A percentile compares a stretch with the other conserved stretches of the same genome.
These are phyloP conservation scores for Stenolophus ochropezus DNA, from an alignment of 2,888 invertebrate species.

Conservation along the genomic window DNA sequence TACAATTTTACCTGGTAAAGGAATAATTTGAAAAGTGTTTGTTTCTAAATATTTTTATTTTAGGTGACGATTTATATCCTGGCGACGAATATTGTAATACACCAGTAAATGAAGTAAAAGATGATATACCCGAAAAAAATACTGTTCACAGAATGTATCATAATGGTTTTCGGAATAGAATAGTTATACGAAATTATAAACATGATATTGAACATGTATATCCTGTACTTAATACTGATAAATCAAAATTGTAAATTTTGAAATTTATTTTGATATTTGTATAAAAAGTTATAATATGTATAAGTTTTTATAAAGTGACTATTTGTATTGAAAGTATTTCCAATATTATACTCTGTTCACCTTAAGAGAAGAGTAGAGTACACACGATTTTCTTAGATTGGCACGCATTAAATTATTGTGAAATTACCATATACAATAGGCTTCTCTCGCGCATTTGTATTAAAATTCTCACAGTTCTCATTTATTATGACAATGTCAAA, in stretches of 20 bases:
- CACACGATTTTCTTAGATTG: no score
- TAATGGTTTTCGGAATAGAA: constrained; percentile 61
- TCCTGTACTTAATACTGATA: constrained; percentile 60
- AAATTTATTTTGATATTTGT: background rate
- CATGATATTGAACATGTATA: constrained; percentile 66
- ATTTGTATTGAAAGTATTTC: constrained; percentile 78
- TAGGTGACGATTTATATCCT: constrained; percentile 76
- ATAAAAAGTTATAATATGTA: background rate
- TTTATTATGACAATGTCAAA: no score
- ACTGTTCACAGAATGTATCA: constrained; percentile 66
- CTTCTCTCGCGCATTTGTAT: no score
- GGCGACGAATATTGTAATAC: constrained; percentile 67
- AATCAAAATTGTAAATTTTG: background rate
- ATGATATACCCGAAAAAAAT: constrained; percentile 68
- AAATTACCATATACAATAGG: no score
- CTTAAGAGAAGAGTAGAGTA: no score
- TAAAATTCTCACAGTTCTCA: no score
- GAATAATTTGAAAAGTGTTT: no score
- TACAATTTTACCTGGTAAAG: constrained; percentile 67
- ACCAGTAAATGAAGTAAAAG: constrained; percentile 65
- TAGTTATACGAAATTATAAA: constrained; percentile 65
- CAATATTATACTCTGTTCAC: no score
- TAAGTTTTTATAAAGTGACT: background rate
- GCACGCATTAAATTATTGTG: no score
- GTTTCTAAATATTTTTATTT: constrained; percentile 62